A percentile compares a stretch with the other conserved stretches of the same genome.
Conservation (phyloP, 2,113 vertebrate genomes). For the Oophaga pumilio region DNA sequence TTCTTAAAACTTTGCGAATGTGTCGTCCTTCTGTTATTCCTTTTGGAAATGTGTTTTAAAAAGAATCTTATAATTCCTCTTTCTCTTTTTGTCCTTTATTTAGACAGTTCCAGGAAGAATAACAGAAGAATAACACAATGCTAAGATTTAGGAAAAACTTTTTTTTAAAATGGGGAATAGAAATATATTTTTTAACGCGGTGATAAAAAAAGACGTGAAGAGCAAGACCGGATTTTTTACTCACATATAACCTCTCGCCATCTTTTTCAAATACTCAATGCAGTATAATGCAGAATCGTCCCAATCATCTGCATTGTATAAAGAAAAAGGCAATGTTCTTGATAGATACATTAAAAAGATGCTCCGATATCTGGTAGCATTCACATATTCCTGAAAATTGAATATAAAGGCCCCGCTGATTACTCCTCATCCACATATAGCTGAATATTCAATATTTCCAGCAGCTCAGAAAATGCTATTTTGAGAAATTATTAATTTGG, state of each 20-base stretch:
- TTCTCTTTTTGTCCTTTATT: too few relatives aligned
- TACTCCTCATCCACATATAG: neutral
- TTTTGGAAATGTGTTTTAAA: too few relatives aligned
- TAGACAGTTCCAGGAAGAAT: neutral
- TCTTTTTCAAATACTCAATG: neutral
- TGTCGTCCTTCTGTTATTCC: too few relatives aligned
- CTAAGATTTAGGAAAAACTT: too few relatives aligned
- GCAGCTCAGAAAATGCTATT: neutral
- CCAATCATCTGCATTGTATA: neutral
- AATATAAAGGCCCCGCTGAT: neutral
- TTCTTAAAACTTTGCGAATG: too few relatives aligned
- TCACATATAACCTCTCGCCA: neutral
- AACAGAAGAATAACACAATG: neutral
- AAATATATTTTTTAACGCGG: neutral
- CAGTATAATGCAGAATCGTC: neutral
- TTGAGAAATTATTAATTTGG: constrained; percentile 23
- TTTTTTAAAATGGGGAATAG: too few relatives aligned
- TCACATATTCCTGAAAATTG: neutral
- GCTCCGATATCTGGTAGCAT: neutral
- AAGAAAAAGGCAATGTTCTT: neutral
- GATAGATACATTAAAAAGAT: neutral
- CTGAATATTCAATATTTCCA: neutral
- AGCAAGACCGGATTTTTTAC: neutral
- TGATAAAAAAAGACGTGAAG: neutral
- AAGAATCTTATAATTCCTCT: too few relatives aligned